Conservation (phyloP, 1,140 invertebrate genomes). For the Dendroctonus ponderosae region DNA sequence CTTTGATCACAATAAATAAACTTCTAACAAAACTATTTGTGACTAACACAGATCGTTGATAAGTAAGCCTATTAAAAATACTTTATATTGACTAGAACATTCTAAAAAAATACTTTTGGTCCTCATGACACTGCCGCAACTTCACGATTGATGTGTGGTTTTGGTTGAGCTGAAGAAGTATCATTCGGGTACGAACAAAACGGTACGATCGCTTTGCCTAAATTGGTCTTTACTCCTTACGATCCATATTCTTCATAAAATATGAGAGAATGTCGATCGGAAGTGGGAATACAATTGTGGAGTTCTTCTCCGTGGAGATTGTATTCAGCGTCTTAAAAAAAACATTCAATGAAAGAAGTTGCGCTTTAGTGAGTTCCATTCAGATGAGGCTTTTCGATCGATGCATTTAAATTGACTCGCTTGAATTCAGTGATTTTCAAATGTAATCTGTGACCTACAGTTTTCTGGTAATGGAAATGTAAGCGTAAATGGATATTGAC, state of each 20-base stretch:
- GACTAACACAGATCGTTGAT: no score
- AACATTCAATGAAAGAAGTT: not conserved
- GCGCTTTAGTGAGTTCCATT: no score
- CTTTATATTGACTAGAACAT: slow-evolving; percentile 3
- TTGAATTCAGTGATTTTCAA: not conserved
- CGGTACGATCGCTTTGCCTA: slow-evolving; percentile 1
- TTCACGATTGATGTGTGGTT: not conserved
- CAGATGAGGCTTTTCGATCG: no score
- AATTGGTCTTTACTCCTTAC: slow-evolving; percentile 33
- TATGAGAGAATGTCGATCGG: slow-evolving; percentile 87
- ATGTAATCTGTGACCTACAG: slow-evolving; percentile 21
- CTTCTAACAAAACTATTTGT: no score
- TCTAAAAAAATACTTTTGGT: slow-evolving; percentile 6
- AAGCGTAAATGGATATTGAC: no score
- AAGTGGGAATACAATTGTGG: slow-evolving; percentile 95
- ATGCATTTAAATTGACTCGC: not conserved
- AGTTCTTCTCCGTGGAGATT: slow-evolving; percentile 97
- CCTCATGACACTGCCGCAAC: slow-evolving; percentile 15
- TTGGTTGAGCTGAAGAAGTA: slow-evolving; percentile 9
- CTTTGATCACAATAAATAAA: no score
- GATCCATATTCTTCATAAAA: slow-evolving; percentile 59
- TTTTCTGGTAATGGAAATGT: no score
- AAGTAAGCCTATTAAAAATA: not conserved
- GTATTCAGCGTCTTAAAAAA: slow-evolving; percentile 80
- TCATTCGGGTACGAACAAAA: slow-evolving; percentile 4